phyloP scores from a whole-genome alignment of 2,797 vertebrate species.

The Okamejei kenojei region DNA sequence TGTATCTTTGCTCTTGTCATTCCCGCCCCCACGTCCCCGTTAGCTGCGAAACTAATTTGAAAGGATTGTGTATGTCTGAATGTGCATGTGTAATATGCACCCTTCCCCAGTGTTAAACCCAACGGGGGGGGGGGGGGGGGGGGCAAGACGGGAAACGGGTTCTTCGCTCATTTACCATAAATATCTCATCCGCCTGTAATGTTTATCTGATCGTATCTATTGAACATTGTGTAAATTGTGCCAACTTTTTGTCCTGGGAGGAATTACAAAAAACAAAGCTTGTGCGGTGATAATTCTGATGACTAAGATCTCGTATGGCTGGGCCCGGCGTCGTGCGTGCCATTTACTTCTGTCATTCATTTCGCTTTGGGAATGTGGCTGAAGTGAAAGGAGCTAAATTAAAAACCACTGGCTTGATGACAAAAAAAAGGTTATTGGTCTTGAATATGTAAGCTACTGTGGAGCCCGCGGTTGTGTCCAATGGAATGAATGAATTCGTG shows the following conservation, averaged over 20 bases:
- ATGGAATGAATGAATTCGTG: conserved; percentile 46
- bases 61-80: neutral
- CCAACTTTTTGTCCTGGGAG: neutral
- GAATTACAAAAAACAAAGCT: neutral
- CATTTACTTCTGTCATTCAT: conserved; percentile 57
- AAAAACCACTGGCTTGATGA: conserved; percentile 41
- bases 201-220: neutral
- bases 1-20: neutral
- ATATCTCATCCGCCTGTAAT: neutral
- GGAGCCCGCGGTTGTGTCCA: conserved; percentile 48
- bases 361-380: conserved; percentile 39
- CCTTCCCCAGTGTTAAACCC: neutral
- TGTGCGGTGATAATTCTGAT: no score
- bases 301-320: neutral
- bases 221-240: neutral
- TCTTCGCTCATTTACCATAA: neutral
- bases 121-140: neutral
- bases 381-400: conserved; percentile 50
- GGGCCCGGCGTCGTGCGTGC: neutral
- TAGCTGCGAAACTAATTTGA: neutral
- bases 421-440: conserved; percentile 41
- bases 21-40: no score
- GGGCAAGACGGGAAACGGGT: neutral
- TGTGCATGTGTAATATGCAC: neutral
- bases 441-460: conserved; percentile 49